phyloP scores from a whole-genome alignment of 2,797 vertebrate species.

The Gymnothorax reevesii region DNA sequence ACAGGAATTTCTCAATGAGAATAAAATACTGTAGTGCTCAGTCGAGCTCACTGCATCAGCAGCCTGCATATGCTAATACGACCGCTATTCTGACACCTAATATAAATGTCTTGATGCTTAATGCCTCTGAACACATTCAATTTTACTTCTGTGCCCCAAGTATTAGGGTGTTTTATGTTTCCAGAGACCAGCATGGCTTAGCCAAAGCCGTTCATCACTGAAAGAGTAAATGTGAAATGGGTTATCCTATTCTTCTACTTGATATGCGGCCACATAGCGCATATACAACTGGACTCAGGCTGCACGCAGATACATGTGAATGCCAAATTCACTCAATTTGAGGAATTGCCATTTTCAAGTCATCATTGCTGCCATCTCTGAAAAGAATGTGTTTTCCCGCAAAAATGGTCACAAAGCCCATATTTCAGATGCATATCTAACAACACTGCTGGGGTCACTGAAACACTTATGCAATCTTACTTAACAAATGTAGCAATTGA shows the following conservation, averaged over 20 bases:
- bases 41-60: background rate
- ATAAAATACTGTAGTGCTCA: slow-evolving; percentile 9
- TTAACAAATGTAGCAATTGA: background rate
- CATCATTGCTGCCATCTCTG: background rate
- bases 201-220: background rate
- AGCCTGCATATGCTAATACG: slow-evolving; percentile 1
- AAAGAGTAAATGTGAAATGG: background rate
- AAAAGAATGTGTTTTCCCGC: background rate
- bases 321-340: background rate
- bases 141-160: slow-evolving; percentile 11
- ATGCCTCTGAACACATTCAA: slow-evolving; percentile 17
- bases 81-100: slow-evolving; percentile 24
- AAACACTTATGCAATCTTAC: background rate
- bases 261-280: background rate
- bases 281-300: background rate
- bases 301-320: background rate
- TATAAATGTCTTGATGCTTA: slow-evolving; percentile 24
- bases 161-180: background rate
- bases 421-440: slow-evolving; percentile 3
- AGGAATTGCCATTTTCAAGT: slow-evolving; percentile 7
- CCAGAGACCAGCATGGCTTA: background rate
- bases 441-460: background rate
- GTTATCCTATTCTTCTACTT: background rate
- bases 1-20: background rate
- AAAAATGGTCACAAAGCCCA: background rate